Base-by-base conservation (phyloP, 2,113 vertebrate species). In the Triplophysa siluroides region DNA sequence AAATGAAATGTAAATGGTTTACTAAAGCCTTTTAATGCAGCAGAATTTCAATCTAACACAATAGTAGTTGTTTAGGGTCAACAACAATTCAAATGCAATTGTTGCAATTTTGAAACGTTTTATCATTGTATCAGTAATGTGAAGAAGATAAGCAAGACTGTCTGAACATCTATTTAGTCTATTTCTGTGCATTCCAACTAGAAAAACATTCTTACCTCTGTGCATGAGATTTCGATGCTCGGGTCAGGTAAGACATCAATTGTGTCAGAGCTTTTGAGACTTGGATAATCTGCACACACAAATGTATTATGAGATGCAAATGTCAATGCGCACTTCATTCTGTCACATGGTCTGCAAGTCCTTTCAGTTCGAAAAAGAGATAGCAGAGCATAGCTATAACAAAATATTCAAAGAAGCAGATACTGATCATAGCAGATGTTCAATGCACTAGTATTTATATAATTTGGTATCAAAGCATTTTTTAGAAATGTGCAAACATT, bases 241-340 rank as follows among this genome's bases (percentile, higher is more conserved):
- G 7, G 38, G 14, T 61, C 18, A 24, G 56, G 71, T 23, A 21
- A 61, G 56, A 60, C 21, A 8, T 23, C 33, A 58, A 58, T 4
- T 58, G 52, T 7, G 19, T 41, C 29, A 72, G 70, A 41, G 10
- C 12, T n/a, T 58, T 8, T 10, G 12, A 72, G 52, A 16, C 24
- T 63, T 29, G 14, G 33, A 29, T 38, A 16, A 5, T 23, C 19
- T 50, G 3, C 18, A n/a, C 21, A n/a, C 76, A 78, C 26, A 0
- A 23, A 16, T 13, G 47, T 6, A 45, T 83, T 82, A 85, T 89
- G 79, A 85, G 11, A 89, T 89, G 90, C 86, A 91, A 88, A 89
- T 38, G n/a, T 73, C 18, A 64, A 12, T 52, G 63, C 45, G 60
- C 66, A 61, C 50, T 33, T 74, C 29, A 52, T 33, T 24, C 23